These are phyloP conservation scores for Ptilodon capucinus DNA, from an alignment of 2,888 invertebrate genomes.

Conservation along the genomic window DNA sequence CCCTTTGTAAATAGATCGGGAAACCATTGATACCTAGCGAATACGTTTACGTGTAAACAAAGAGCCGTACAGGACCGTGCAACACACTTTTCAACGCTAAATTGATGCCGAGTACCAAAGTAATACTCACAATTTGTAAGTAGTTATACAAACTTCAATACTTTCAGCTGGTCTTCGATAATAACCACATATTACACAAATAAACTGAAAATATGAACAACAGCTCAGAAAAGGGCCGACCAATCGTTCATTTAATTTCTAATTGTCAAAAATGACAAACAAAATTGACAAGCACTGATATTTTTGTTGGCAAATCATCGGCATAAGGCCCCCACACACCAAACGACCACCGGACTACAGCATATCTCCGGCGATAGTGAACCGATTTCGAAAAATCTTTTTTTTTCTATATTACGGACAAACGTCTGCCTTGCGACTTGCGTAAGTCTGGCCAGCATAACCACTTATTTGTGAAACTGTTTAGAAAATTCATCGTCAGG, in stretches of 20 bases:
- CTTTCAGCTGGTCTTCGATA: conserved; percentile 54
- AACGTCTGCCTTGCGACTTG: too few species aligned
- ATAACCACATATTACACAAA: conserved; percentile 68
- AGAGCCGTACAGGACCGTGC: conserved; percentile 38
- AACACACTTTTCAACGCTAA: conserved; percentile 35
- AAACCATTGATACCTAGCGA: conserved; percentile 53
- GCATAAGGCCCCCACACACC: too few species aligned
- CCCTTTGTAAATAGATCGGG: conserved; percentile 73
- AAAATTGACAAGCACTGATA: too few species aligned
- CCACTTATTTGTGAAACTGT: too few species aligned
- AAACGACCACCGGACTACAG: too few species aligned
- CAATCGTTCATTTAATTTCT: conserved; percentile 39
- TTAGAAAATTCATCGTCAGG: too few species aligned
- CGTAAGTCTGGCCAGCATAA: too few species aligned
- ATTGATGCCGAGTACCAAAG: conserved; percentile 8
- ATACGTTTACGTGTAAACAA: conserved; percentile 82
- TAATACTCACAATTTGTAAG: conserved; percentile 60
- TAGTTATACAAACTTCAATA: conserved; percentile 44
- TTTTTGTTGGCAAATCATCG: background rate
- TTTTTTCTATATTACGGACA: too few species aligned
- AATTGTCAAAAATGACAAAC: too few species aligned
- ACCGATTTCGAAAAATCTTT: too few species aligned
- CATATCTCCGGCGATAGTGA: too few species aligned
- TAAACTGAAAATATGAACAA: conserved; percentile 59
- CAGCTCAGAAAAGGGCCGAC: conserved; percentile 56